phyloP scores from a whole-genome alignment of 2,113 vertebrate genomes.

The Hypomesus transpacificus region DNA sequence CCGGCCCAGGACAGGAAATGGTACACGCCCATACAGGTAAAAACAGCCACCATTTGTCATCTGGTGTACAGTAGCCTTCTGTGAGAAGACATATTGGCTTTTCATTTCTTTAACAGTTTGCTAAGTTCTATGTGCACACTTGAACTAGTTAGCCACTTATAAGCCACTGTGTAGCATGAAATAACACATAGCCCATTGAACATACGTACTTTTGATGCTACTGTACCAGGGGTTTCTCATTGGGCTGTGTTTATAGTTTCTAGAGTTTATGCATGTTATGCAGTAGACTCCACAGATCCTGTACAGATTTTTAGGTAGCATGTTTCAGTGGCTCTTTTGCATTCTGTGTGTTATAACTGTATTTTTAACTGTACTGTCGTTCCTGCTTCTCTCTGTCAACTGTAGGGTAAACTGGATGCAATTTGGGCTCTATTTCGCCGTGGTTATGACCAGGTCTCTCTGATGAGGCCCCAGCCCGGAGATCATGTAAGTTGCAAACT shows the following conservation, averaged over 20 bases:
- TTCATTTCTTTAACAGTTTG: too few relatives aligned
- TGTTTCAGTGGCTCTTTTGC: neutral
- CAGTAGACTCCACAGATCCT: neutral
- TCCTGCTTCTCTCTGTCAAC: slow-evolving; percentile 23
- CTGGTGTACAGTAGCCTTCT: neutral
- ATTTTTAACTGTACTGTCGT: neutral
- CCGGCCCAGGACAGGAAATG: slow-evolving; percentile 79
- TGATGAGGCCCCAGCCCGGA: slow-evolving; percentile 85
- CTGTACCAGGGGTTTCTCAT: neutral
- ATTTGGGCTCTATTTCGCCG: slow-evolving; percentile 84
- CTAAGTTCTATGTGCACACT: neutral
- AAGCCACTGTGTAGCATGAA: neutral
- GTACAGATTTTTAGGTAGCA: too few relatives aligned
- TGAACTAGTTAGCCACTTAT: neutral
- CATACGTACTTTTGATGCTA: neutral
- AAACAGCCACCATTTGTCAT: neutral
- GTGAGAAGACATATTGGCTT: neutral
- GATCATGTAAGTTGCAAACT: slow-evolving; percentile 77
- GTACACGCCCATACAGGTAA: slow-evolving; percentile 86
- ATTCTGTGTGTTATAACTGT: neutral
- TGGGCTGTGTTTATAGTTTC: neutral
- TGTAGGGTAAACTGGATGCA: slow-evolving; percentile 85
- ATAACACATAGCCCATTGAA: slow-evolving; percentile 2
- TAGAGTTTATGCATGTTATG: neutral
- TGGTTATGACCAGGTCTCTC: slow-evolving; percentile 84